These are phyloP conservation scores for Eilema caniola DNA, from an alignment of 2,888 invertebrate species.

Conservation along the genomic window DNA sequence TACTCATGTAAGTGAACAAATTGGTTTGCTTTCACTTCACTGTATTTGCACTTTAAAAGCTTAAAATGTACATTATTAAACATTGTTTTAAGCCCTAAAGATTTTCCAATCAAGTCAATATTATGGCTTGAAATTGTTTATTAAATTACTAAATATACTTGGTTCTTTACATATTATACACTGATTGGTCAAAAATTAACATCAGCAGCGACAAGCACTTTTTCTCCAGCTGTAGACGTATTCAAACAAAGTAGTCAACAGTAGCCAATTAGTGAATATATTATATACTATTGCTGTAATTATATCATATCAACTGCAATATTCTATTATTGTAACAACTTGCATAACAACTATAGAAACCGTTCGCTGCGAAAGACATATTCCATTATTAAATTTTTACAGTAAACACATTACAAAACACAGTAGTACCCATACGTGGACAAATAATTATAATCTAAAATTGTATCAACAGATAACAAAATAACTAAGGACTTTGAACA, in stretches of 20 bases:
- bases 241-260: conserved; percentile 26
- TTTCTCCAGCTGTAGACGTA: conserved; percentile 22
- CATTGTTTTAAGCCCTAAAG: conserved; percentile 64
- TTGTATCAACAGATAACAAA: conserved; percentile 55
- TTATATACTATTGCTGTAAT: background rate
- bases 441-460: conserved; percentile 58
- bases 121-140: conserved; percentile 67
- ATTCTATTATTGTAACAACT: conserved; percentile 35
- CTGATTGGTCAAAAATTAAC: conserved; percentile 67
- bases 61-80: conserved; percentile 53
- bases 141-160: conserved; percentile 69
- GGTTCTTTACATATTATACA: conserved; percentile 72
- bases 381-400: conserved; percentile 72
- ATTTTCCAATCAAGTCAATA: conserved; percentile 62
- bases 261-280: background rate
- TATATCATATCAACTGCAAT: conserved; percentile 19
- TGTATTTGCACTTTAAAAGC: conserved; percentile 40
- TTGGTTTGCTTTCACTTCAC: conserved; percentile 48
- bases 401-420: conserved; percentile 75
- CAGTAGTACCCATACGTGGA: conserved; percentile 75
- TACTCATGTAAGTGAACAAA: conserved; percentile 51
- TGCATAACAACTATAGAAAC: conserved; percentile 63
- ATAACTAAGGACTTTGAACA: conserved; percentile 29
- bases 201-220: conserved; percentile 38
- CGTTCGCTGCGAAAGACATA: conserved; percentile 69